Evolutionary conservation across 2,113 vertebrate genomes (phyloP).

Genomic region (Platysternon megacephalum): DNA sequence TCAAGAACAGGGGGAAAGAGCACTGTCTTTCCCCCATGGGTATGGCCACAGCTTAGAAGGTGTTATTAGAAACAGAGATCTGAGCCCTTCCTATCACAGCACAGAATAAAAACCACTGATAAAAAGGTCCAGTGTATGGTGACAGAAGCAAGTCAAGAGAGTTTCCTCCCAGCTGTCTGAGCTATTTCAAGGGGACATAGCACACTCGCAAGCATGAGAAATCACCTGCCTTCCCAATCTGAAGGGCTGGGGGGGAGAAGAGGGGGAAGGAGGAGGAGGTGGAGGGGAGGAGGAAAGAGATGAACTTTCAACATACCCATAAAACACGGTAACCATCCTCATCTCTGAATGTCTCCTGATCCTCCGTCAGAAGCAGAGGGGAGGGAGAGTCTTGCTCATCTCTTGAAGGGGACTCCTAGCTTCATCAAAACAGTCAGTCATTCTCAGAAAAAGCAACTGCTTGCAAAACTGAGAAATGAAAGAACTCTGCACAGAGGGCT

Average conservation of each 20-base stretch:
- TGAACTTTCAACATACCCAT: background rate
- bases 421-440: conserved; percentile 62
- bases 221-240: background rate
- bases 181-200: background rate
- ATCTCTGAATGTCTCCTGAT: background rate
- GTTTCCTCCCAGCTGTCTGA: background rate
- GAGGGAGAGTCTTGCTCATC: conserved; percentile 42
- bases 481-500: conserved; percentile 39
- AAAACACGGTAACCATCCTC: background rate
- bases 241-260: background rate
- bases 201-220: fast-evolving
- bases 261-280: too few relatives aligned
- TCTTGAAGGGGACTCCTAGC: conserved; percentile 70
- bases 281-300: background rate
- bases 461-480: conserved; percentile 59
- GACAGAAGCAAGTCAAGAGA: background rate
- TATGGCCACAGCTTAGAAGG: background rate
- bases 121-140: background rate
- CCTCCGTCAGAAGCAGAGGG: background rate
- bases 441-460: conserved; percentile 60
- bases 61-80: background rate
- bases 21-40: background rate
- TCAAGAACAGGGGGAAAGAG: background rate
- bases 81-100: background rate
- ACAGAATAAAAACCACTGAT: background rate